Percentiles rank a stretch among this genome's conserved stretches.
phyloP scores from a whole-genome alignment of 2,113 vertebrate species.

The Hylia prasina region DNA sequence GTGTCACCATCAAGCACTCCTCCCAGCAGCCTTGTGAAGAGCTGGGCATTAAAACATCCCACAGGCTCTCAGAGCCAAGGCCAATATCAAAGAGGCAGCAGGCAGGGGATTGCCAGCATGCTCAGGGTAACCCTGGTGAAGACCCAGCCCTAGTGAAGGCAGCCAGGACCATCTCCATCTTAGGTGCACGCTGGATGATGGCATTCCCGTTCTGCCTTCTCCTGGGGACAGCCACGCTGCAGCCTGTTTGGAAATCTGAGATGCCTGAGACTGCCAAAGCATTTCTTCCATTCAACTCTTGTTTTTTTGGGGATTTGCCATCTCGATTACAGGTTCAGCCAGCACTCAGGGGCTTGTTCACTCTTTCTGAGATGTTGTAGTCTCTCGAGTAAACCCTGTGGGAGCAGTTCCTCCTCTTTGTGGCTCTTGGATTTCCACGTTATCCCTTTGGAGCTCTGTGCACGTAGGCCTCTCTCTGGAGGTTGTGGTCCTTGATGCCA shows the following conservation, averaged over 20 bases:
- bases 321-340: neutral
- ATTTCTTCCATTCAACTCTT: neutral
- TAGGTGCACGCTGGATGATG: neutral
- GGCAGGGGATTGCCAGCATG: neutral
- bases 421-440: neutral
- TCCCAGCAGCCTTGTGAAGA: neutral
- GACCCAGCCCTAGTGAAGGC: neutral
- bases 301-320: neutral
- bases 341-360: neutral
- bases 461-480: neutral
- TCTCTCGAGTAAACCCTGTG: rapidly evolving
- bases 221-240: neutral
- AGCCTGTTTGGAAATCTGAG: neutral
- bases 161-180: neutral
- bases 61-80: neutral
- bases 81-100: neutral
- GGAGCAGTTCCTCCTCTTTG: neutral
- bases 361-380: neutral
- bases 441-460: neutral
- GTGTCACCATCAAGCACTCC: neutral
- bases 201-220: neutral
- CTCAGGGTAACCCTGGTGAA: neutral
- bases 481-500: neutral
- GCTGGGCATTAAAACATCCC: neutral
- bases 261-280: neutral